phyloP scores from a whole-genome alignment of 2,888 invertebrate genomes.

The Eugnorisma glareosa region DNA sequence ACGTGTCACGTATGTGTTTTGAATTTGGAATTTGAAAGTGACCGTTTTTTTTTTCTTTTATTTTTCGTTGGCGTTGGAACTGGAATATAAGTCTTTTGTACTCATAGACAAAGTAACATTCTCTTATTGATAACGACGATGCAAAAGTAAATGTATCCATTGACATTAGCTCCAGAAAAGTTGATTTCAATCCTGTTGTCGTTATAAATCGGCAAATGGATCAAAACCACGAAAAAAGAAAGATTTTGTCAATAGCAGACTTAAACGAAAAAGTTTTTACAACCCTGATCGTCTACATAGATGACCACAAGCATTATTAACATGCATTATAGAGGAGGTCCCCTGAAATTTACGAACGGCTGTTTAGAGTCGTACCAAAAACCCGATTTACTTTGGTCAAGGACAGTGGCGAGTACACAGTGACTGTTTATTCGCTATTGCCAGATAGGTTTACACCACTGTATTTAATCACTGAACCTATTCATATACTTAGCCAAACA shows the following conservation, averaged over 20 bases:
- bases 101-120: not conserved
- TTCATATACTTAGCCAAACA: not conserved
- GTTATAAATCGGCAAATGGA: not conserved
- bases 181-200: no score
- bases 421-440: not conserved
- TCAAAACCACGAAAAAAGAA: not conserved
- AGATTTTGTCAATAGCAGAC: not conserved
- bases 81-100: not conserved
- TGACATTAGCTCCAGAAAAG: no score
- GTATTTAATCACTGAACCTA: not conserved
- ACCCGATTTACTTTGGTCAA: not conserved
- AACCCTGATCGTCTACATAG: not conserved
- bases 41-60: conserved; percentile 17
- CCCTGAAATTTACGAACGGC: conserved; percentile 8
- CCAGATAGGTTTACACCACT: not conserved
- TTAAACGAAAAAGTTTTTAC: not conserved
- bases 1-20: conserved; percentile 31
- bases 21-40: conserved; percentile 31
- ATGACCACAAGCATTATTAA: conserved; percentile 22
- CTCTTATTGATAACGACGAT: not conserved
- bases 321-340: conserved; percentile 39
- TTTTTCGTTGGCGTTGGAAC: not conserved
- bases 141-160: no score
- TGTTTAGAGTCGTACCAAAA: conserved; percentile 27
- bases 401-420: not conserved